Percentiles rank a stretch among this genome's conserved stretches.
Evolutionary conservation across 2,888 invertebrate species (phyloP).

Genomic region (Drosophila mimetica): DNA sequence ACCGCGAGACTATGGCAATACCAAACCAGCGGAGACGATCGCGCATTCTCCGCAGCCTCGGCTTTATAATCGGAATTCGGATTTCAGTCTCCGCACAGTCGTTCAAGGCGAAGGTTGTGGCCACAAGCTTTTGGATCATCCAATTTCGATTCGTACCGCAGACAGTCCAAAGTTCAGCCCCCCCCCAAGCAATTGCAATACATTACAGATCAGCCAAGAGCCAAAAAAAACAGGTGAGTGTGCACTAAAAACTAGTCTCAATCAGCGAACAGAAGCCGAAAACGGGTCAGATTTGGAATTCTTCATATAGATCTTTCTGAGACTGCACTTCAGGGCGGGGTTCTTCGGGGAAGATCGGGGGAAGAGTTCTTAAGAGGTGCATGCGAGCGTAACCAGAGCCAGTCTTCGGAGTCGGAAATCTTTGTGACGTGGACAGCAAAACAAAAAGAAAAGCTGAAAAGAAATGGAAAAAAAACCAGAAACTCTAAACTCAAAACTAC

Average conservation of each 20-base stretch:
- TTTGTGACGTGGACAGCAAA: constrained; percentile 73
- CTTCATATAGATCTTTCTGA: constrained; percentile 9
- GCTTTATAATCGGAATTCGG: constrained; percentile 34
- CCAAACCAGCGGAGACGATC: constrained; percentile 49
- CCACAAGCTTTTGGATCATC: constrained; percentile 24
- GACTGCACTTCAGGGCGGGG: constrained; percentile 36
- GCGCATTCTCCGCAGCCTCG: constrained; percentile 46
- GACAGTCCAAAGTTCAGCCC: constrained; percentile 59
- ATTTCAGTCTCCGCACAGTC: constrained; percentile 75
- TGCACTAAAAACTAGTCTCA: constrained; percentile 36
- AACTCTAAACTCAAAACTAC: constrained; percentile 24
- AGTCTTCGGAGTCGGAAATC: constrained; percentile 44
- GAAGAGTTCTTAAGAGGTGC: constrained; percentile 26
- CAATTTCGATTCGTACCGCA: constrained; percentile 18
- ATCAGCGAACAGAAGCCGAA: constrained; percentile 22
- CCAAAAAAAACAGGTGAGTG: constrained; percentile 61
- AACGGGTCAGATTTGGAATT: constrained; percentile 62
- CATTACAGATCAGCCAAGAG: constrained; percentile 34
- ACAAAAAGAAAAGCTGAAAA: constrained; percentile 13
- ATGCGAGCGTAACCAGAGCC: constrained; percentile 69
- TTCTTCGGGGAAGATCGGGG: constrained; percentile 2
- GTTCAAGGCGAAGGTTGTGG: constrained; percentile 83
- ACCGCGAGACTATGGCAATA: constrained; percentile 56
- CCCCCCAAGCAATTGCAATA: constrained; percentile 36
- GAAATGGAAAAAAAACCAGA: constrained; percentile 26